Base-by-base conservation (phyloP, 2,888 invertebrate species). In the Drosophila imparisetae region DNA sequence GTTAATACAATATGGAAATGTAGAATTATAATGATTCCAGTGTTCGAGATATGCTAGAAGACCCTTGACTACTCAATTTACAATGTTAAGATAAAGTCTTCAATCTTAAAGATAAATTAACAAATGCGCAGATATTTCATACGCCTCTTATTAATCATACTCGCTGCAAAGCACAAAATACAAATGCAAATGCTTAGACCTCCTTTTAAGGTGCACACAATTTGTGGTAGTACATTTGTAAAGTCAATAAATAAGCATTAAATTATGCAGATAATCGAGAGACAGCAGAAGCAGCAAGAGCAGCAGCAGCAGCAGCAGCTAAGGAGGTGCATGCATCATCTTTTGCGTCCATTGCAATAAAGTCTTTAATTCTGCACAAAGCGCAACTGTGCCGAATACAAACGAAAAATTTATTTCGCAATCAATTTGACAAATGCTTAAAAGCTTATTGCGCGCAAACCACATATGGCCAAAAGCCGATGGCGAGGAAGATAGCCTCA, bases 381-480 rank as follows among this genome's bases (percentile, higher is more conserved):
- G 61, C 54, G 48, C 66, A 57, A 63, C 55, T 45, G 63, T 63
- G 58, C 58, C 63, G 64, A 61, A 70, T 68, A 57, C 71, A 69
- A 54, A 42, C 66, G 42, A 53, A 67, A 40, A 84, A 88, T 86
- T 86, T 88, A 88, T 89, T 86, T 88, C 71, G 81, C 84, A 86
- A 90, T 89, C 85, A 86, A 83, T 72, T 88, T 89, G 88, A 89
- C 88, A 86, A 88, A 90, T 90, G 88, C 72, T 70, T 58, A 59
- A 74, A 76, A 78, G 88, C 82, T 70, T 76, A 69, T 45, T 55
- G 45, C 40, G 53, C 68, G 42, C 52, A n/a, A n/a, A 29, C 45
- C 55, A 42, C 52, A 61, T 68, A 75, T 79, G 78, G 67, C 62
- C 78, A 57, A 48, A 34, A 58, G 58, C 45, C 48, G 72, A 76